Evolutionary conservation across 2,113 vertebrate genomes (phyloP).

Genomic region (Chloebia gouldiae): DNA sequence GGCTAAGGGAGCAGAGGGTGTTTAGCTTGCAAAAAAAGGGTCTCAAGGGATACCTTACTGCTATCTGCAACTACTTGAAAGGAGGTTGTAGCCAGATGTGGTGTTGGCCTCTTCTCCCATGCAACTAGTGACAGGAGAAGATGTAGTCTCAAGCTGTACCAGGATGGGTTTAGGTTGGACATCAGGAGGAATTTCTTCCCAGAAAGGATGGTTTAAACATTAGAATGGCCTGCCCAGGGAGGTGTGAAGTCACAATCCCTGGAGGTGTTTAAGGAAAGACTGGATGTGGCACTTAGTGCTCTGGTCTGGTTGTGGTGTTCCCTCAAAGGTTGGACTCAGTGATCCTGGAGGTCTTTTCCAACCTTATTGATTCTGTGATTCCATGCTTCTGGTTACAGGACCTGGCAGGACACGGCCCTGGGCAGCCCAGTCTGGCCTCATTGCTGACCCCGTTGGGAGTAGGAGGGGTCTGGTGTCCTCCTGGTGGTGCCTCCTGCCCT

Average conservation of each 20-base stretch:
- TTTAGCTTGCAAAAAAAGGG: not conserved
- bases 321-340: not conserved
- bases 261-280: not conserved
- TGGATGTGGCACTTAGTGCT: not conserved
- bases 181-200: not conserved
- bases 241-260: accelerated
- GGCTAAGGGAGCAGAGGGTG: not conserved
- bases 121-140: not conserved
- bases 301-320: not conserved
- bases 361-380: not conserved
- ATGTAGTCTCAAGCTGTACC: not conserved
- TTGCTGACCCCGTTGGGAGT: accelerated
- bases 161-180: not conserved
- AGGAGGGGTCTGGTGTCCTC: not conserved
- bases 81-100: accelerated
- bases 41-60: not conserved
- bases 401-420: not conserved
- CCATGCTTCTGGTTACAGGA: not conserved
- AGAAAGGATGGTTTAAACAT: not conserved
- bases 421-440: not conserved
- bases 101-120: not conserved
- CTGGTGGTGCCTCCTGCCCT: accelerated
- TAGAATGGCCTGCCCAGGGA: not conserved
- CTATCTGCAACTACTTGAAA: not conserved
- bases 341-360: not conserved